A percentile compares a stretch with the other conserved stretches of the same genome.
phyloP scores from a whole-genome alignment of 2,888 invertebrate genomes.

The Tenodera sinensis region DNA sequence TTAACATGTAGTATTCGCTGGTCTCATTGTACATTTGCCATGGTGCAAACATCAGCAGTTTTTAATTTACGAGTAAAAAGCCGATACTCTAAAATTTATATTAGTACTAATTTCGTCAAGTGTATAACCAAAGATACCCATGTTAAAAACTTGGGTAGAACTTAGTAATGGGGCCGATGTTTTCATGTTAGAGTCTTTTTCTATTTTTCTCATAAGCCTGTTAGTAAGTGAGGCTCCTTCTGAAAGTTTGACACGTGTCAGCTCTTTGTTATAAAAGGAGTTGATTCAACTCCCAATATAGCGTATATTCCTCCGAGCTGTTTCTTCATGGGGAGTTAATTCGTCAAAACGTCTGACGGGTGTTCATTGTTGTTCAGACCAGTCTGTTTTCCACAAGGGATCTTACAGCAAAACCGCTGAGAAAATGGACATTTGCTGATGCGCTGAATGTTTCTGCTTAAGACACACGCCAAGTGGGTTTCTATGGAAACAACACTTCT shows the following conservation, averaged over 20 bases:
- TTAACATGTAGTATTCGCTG: too few relatives aligned
- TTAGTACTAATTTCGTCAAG: too few relatives aligned
- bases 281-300: neutral
- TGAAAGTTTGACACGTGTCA: neutral
- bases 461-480: neutral
- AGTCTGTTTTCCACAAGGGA: neutral
- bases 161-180: rapidly evolving
- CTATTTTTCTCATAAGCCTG: too few relatives aligned
- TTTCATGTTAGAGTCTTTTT: too few relatives aligned
- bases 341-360: neutral
- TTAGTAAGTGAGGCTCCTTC: too few relatives aligned
- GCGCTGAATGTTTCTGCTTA: neutral
- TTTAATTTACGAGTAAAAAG: too few relatives aligned
- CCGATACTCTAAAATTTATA: too few relatives aligned
- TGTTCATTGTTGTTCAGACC: neutral
- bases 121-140: too few relatives aligned
- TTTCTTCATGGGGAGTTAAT: neutral
- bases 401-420: neutral
- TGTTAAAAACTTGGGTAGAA: too few relatives aligned
- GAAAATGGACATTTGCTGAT: neutral
- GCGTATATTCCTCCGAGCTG: neutral
- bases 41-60: too few relatives aligned
- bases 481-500: neutral
- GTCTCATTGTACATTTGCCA: too few relatives aligned
- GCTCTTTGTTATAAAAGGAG: neutral